A percentile compares a stretch with the other conserved stretches of the same genome.
These are phyloP conservation scores for Haliaeetus leucogaster DNA, from an alignment of 2,113 vertebrate genomes.

Conservation along the genomic window DNA sequence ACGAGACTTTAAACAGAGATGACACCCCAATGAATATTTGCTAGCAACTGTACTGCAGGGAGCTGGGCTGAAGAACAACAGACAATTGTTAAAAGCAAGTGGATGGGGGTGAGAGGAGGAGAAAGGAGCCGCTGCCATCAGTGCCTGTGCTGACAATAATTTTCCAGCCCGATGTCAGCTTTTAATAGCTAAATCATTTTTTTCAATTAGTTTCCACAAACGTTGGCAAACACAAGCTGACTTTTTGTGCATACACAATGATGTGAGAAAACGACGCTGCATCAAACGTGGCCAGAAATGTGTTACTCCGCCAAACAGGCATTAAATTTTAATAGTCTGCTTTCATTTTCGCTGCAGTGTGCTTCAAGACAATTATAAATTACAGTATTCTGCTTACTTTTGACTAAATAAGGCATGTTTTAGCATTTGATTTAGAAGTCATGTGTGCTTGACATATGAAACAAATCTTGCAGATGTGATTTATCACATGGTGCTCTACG, in stretches of 20 bases:
- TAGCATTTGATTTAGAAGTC: constrained; percentile 75
- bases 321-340: constrained; percentile 77
- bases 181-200: constrained; percentile 69
- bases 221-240: constrained; percentile 61
- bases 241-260: constrained; percentile 25
- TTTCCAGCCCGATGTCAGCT: constrained; percentile 40
- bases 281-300: constrained; percentile 62
- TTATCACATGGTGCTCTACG: constrained; percentile 45
- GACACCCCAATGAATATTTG: constrained; percentile 75
- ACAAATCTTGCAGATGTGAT: constrained; percentile 64
- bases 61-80: constrained; percentile 52
- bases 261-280: constrained; percentile 18
- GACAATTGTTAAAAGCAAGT: constrained; percentile 39
- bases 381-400: constrained; percentile 75
- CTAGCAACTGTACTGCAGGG: constrained; percentile 55
- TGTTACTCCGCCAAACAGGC: constrained; percentile 42
- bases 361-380: constrained; percentile 72
- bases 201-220: constrained; percentile 71
- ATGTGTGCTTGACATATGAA: constrained; percentile 67
- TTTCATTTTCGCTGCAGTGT: constrained; percentile 71
- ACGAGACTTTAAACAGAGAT: constrained; percentile 72
- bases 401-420: constrained; percentile 74
- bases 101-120: neutral
- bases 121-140: neutral
- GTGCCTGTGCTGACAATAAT: constrained; percentile 36